Conservation (phyloP, 2,113 vertebrate species). For the Zosterops japonicus region DNA sequence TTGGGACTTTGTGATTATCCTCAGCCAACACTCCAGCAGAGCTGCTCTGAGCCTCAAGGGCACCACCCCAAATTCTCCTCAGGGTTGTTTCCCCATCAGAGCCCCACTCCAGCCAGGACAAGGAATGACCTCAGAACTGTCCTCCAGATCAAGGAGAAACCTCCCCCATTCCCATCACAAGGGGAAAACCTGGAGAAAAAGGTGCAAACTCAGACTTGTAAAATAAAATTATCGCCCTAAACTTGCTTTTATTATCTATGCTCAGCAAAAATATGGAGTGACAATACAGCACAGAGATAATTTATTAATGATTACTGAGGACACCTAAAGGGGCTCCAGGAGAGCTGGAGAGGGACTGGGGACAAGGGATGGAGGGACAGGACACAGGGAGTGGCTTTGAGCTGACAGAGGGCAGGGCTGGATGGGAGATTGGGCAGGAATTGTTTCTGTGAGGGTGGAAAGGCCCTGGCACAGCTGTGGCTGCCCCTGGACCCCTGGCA, state of each 20-base stretch:
- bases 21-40: neutral
- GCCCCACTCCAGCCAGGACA: neutral
- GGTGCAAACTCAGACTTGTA: neutral
- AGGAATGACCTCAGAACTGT: fast-evolving
- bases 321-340: neutral
- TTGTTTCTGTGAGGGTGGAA: fast-evolving
- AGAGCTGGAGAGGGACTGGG: neutral
- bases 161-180: neutral
- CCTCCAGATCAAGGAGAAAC: neutral
- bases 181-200: neutral
- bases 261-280: neutral
- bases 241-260: neutral
- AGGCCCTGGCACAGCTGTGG: neutral
- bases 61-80: neutral
- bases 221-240: neutral
- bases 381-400: neutral
- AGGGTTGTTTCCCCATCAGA: neutral
- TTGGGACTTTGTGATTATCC: neutral
- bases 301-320: neutral
- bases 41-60: neutral
- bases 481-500: neutral
- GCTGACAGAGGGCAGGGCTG: neutral
- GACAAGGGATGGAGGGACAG: neutral
- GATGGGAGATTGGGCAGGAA: fast-evolving
- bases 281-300: fast-evolving